Conservation (phyloP, 2,113 vertebrate genomes). For the Gasterosteus nipponicus region DNA sequence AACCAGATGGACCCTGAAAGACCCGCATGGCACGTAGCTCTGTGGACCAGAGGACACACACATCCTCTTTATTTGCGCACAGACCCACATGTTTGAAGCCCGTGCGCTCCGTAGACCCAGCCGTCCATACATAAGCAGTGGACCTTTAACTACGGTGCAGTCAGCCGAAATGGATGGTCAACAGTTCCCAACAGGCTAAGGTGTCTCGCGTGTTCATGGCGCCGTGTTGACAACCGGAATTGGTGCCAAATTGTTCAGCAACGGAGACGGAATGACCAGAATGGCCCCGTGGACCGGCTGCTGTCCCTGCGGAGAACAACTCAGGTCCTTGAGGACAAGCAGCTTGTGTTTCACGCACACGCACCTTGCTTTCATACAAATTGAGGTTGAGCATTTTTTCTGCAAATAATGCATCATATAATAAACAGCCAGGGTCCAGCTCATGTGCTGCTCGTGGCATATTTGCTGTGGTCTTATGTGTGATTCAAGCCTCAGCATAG, state of each 20-base stretch:
- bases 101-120: background rate
- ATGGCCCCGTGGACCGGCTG: slow-evolving; percentile 26
- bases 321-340: slow-evolving; percentile 21
- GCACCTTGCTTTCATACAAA: slow-evolving; percentile 9
- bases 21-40: slow-evolving; percentile 53
- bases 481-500: background rate
- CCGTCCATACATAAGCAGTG: background rate
- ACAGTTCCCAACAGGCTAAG: slow-evolving; percentile 39
- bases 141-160: slow-evolving; percentile 29
- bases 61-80: slow-evolving; percentile 4
- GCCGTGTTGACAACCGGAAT: slow-evolving; percentile 48
- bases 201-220: slow-evolving; percentile 36
- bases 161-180: slow-evolving; percentile 27
- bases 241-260: slow-evolving; percentile 53
- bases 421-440: background rate
- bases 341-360: slow-evolving; percentile 27
- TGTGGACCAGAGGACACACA: slow-evolving; percentile 38
- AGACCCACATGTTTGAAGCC: background rate
- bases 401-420: background rate
- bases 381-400: slow-evolving; percentile 4
- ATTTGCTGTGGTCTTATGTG: slow-evolving; percentile 5
- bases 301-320: slow-evolving; percentile 44
- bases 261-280: slow-evolving; percentile 52
- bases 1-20: slow-evolving; percentile 77
- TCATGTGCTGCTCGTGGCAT: background rate